These are phyloP conservation scores for Chironex yamaguchii DNA, from an alignment of 30 jellyfish, hydroid and myxozoan genomes.

Conservation along the genomic window DNA sequence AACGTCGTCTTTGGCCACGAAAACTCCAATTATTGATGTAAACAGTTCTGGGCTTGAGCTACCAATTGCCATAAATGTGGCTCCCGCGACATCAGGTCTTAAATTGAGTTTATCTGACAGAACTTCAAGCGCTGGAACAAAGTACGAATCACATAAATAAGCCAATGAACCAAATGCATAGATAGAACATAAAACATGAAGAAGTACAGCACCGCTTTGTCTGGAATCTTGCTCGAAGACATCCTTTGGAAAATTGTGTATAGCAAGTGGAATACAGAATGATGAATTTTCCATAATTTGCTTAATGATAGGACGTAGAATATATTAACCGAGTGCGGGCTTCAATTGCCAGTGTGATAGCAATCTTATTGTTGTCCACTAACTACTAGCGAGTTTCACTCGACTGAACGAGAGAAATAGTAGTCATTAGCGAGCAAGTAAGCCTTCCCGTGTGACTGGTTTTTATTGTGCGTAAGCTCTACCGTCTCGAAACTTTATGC, in stretches of 20 bases:
- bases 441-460: no score
- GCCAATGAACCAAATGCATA: conserved; percentile 88
- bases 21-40: conserved; percentile 87
- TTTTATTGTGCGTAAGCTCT: no score
- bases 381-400: no score
- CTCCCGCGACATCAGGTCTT: conserved; percentile 97
- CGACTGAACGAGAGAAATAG: no score
- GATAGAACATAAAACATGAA: conserved; percentile 76
- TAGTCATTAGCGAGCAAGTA: no score
- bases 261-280: conserved; percentile 75
- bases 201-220: conserved; percentile 76
- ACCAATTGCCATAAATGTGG: conserved; percentile 98
- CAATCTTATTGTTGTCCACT: no score
- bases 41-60: conserved; percentile 93
- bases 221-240: conserved; percentile 68
- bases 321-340: no score
- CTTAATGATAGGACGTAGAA: no score
- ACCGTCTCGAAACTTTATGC: no score
- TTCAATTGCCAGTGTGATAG: no score
- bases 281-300: no score
- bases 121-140: conserved; percentile 92
- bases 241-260: conserved; percentile 88
- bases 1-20: conserved; percentile 78
- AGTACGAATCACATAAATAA: conserved; percentile 83
- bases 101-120: conserved; percentile 71